Percentiles rank a stretch among this genome's conserved stretches.
phyloP scores from a whole-genome alignment of 1,140 invertebrate genomes.

The Papilio xuthus region DNA sequence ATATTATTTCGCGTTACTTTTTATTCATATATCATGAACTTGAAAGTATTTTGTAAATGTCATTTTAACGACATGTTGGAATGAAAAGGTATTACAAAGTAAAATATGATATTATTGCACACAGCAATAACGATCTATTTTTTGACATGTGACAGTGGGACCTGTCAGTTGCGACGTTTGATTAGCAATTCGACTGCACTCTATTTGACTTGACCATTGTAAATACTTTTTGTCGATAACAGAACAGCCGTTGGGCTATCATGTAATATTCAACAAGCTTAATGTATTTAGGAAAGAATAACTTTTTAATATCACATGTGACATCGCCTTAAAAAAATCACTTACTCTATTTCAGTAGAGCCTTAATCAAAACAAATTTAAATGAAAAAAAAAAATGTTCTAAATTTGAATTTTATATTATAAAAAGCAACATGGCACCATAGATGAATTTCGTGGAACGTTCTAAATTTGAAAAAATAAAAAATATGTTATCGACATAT shows the following conservation, averaged over 20 bases:
- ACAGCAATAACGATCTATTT: not conserved
- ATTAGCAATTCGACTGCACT: constrained; percentile 10
- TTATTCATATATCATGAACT: not conserved
- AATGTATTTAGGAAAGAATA: not conserved
- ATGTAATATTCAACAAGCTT: constrained; percentile 12
- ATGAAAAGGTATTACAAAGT: not conserved
- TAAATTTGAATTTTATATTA: not conserved
- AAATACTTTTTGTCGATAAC: not conserved
- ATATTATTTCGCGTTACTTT: not conserved
- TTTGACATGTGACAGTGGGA: constrained; percentile 9
- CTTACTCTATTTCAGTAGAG: not conserved
- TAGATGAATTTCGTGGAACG: not conserved
- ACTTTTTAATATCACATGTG: not conserved
- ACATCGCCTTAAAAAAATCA: not conserved
- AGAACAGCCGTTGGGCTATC: constrained; percentile 12
- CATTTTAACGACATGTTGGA: constrained; percentile 5
- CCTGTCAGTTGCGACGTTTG: not conserved
- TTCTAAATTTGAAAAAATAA: constrained; percentile 5
- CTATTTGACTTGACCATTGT: not conserved
- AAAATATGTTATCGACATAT: not conserved
- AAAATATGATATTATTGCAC: not conserved
- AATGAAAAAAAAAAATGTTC: too few species aligned
- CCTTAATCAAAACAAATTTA: not conserved
- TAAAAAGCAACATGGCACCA: not conserved
- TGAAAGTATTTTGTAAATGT: not conserved